phyloP scores from a whole-genome alignment of 1,140 invertebrate genomes.

The Stratiolaelaps scimitus region DNA sequence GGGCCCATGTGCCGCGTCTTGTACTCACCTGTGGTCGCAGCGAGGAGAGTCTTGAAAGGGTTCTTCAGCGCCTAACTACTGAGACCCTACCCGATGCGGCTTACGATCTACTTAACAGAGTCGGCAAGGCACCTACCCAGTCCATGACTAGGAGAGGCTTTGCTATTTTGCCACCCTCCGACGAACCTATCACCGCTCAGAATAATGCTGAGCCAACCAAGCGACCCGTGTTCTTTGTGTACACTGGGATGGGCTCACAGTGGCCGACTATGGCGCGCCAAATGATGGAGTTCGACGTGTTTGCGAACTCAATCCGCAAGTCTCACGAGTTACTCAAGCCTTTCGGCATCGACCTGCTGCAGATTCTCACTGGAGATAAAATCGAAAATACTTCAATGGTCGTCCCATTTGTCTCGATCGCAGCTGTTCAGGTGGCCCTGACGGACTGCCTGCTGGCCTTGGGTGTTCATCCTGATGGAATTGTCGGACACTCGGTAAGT shows the following conservation, averaged over 20 bases:
- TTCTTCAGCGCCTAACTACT: conserved; percentile 38
- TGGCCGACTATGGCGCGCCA: conserved; percentile 83
- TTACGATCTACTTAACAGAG: conserved; percentile 30
- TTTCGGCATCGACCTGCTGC: conserved; percentile 62
- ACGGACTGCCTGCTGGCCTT: conserved; percentile 43
- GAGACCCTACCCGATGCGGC: conserved; percentile 34
- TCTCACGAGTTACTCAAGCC: conserved; percentile 60
- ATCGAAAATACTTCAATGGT: conserved; percentile 54
- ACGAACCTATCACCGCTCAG: background rate
- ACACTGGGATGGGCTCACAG: conserved; percentile 91
- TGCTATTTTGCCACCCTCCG: conserved; percentile 3
- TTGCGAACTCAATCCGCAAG: conserved; percentile 58
- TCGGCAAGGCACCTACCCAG: conserved; percentile 6
- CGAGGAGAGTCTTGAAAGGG: conserved; percentile 41
- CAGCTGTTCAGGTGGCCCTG: conserved; percentile 47
- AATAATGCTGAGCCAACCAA: conserved; percentile 29
- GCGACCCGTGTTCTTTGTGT: conserved; percentile 73
- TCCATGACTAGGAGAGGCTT: conserved; percentile 27
- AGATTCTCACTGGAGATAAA: conserved; percentile 60
- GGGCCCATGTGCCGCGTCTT: conserved; percentile 37
- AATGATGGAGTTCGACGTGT: conserved; percentile 63
- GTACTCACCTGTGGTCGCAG: conserved; percentile 43
- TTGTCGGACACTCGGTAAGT: conserved; percentile 40
- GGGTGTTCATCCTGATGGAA: conserved; percentile 46
- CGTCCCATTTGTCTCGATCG: conserved; percentile 78